Base-by-base conservation (phyloP, 2,797 vertebrate genomes). In the Rhyacichthys aspro region DNA sequence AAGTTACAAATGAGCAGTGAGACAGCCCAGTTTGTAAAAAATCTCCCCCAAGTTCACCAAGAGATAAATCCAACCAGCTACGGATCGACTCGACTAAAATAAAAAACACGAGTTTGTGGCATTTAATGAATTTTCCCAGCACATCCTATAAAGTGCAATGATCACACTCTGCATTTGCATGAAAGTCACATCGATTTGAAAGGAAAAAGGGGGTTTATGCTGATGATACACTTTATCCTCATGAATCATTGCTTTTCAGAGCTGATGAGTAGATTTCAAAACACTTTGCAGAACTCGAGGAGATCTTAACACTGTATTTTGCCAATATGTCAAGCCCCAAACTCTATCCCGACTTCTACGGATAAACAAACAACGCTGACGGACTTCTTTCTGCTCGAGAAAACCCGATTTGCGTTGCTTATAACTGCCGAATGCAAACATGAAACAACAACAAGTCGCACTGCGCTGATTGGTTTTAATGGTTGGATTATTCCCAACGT, bases 401-500 rank as follows among this genome's bases (percentile, higher is more conserved):
- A 63, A 73, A 72, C 69, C 59, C 11, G 12, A 66, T 48, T 44
- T 28, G 23, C 61, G 34, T 48, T 16, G 19, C 36, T 42, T 50
- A 32, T 34, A 12, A 17, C 33, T 6, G 33, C n/a, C 39, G 12
- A 41, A 41, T n/a, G 39, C 33, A 23, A 39, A 39, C 36, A 39
- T 7, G 47, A 49, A 17, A 36, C 32, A 34, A 49, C 16, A 80
- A 81, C 74, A 56, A 64, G 77, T 72, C 65, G 63, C 65, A 56
- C 67, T 61, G 43, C 62, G 12, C 66, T 70, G 63, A 76, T 78
- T 77, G 62, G 78, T 67, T 88, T 42, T 79, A 79, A 67, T 77
- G 82, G 83, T 64, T 78, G 80, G 63, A 72, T 65, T 72, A 72
- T 78, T 70, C 66, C 76, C 53, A 86, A 85, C 67, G 61, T 83